These are phyloP conservation scores for Alfaro cultratus DNA, from an alignment of 2,797 vertebrate species.

Conservation along the genomic window DNA sequence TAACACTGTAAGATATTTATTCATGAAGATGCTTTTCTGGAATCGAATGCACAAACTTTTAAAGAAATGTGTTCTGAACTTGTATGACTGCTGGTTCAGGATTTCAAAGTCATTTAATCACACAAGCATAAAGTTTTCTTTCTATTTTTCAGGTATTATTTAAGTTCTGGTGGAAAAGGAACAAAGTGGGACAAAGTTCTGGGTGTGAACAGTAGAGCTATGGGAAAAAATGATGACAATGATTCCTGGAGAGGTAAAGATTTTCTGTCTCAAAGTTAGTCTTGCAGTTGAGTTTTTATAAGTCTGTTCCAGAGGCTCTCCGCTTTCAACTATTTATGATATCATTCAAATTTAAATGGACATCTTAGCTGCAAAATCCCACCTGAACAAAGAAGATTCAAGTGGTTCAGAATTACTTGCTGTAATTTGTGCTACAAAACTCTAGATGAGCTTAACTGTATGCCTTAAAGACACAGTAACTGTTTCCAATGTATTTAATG, in stretches of 20 bases:
- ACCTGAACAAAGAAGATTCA: not conserved
- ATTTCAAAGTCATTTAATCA: not conserved
- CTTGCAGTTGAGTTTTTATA: not conserved
- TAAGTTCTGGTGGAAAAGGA: not conserved
- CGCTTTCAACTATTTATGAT: not conserved
- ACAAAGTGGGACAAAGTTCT: not conserved
- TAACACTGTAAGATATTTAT: not conserved
- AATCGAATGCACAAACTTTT: not conserved
- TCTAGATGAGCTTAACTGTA: not conserved
- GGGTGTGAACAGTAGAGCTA: not conserved
- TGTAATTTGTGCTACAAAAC: not conserved
- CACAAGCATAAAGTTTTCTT: not conserved
- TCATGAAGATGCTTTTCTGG: not conserved
- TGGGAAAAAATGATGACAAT: conserved; percentile 33
- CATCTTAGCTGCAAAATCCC: not conserved
- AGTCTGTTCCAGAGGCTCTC: not conserved
- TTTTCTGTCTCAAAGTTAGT: not conserved
- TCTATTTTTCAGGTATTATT: not conserved
- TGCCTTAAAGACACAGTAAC: not conserved
- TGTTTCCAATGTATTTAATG: not conserved
- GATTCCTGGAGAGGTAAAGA: conserved; percentile 30
- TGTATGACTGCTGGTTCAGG: not conserved
- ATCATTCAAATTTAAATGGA: not conserved
- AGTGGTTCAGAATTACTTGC: not conserved
- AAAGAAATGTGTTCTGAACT: not conserved